A percentile compares a stretch with the other conserved stretches of the same genome.
Conservation (phyloP, 2,797 vertebrate species). For the Margarornis squamiger region DNA sequence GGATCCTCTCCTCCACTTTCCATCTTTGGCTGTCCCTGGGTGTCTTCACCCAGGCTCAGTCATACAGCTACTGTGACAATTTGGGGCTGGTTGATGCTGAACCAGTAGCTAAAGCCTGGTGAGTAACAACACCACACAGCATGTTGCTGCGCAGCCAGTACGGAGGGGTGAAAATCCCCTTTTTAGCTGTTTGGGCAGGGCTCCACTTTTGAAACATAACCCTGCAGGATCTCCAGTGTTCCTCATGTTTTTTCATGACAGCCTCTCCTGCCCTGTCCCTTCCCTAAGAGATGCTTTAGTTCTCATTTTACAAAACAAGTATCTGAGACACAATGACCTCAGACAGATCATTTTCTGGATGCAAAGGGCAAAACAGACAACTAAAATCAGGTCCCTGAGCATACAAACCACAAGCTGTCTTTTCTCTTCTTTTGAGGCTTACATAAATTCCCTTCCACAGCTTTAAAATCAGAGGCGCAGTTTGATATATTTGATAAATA, state of each 20-base stretch:
- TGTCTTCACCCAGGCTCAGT: background rate
- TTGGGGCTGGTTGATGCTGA: background rate
- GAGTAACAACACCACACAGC: fast-evolving
- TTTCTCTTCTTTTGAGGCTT: background rate
- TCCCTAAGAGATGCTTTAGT: background rate
- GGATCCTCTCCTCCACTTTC: background rate
- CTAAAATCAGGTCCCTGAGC: background rate
- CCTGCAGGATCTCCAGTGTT: background rate
- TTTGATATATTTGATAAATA: background rate
- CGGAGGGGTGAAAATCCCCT: background rate
- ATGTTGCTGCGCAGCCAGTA: background rate
- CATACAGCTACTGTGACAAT: background rate
- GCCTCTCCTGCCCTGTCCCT: background rate
- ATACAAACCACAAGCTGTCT: background rate
- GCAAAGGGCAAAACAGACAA: background rate
- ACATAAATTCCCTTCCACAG: background rate
- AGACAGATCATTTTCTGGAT: background rate
- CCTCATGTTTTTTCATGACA: background rate
- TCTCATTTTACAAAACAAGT: background rate
- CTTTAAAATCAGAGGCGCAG: background rate
- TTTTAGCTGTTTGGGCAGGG: background rate
- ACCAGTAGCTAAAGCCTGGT: background rate
- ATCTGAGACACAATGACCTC: background rate
- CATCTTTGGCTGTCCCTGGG: background rate
- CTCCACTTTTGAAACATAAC: background rate